Percentiles rank a stretch among this genome's conserved stretches.
phyloP scores from a whole-genome alignment of 2,888 invertebrate species.

The Apocheima hispidaria region DNA sequence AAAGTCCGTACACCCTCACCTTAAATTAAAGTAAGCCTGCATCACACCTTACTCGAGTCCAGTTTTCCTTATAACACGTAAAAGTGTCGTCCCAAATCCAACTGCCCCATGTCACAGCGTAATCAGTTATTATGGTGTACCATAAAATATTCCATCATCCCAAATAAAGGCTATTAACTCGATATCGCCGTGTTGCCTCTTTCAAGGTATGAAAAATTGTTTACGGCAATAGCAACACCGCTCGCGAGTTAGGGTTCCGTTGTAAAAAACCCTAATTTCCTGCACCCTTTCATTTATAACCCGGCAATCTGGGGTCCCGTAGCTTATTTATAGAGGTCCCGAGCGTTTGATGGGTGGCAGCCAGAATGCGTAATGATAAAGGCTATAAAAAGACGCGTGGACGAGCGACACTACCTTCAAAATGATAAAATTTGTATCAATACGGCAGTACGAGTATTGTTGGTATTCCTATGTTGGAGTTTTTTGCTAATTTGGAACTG shows the following conservation, averaged over 20 bases:
- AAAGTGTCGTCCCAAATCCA: constrained; percentile 43
- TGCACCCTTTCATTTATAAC: constrained; percentile 85
- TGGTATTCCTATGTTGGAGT: too few species aligned
- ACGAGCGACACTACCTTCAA: constrained; percentile 51
- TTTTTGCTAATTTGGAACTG: too few species aligned
- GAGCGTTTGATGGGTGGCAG: constrained; percentile 79
- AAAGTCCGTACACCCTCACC: constrained; percentile 13
- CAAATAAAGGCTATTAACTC: constrained; percentile 66
- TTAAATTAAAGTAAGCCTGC: constrained; percentile 26
- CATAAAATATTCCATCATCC: constrained; percentile 71
- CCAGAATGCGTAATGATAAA: constrained; percentile 84
- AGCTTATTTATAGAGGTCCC: constrained; percentile 83
- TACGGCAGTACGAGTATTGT: not conserved
- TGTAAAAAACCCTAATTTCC: constrained; percentile 86
- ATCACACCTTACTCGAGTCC: constrained; percentile 13
- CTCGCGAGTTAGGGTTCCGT: constrained; percentile 69
- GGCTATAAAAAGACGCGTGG: constrained; percentile 68
- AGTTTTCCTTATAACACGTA: constrained; percentile 31
- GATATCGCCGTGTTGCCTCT: constrained; percentile 66
- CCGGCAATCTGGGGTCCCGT: constrained; percentile 81
- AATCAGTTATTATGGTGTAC: constrained; percentile 61
- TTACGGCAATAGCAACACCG: constrained; percentile 70
- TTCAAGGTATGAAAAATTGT: constrained; percentile 81
- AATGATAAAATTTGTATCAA: not conserved
- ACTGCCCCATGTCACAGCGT: constrained; percentile 50